Evolutionary conservation across 1,140 invertebrate genomes (phyloP), one percentile per base, ranked within the genome.

Genomic region (Idris sp.): DNA sequence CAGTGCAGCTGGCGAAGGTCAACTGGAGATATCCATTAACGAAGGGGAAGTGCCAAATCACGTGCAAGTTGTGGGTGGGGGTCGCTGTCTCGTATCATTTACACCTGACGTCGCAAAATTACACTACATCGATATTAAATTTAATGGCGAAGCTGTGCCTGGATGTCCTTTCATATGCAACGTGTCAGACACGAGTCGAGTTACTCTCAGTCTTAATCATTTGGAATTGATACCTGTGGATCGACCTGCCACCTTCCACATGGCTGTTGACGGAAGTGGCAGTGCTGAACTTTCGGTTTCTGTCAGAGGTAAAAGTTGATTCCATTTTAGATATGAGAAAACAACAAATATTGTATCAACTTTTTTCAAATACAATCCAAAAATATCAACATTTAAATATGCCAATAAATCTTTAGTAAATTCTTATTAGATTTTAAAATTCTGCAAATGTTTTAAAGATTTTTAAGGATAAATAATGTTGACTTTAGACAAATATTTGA

Each of bases 31-130:
- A 81, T 97, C 96, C 56, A 97, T 99, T 83, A 98, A 99, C 84
- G 96, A 98, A 88, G 97, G 97, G 65, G 96, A 98, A 90, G 96
- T 98, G 22, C 97, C 97, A 28, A 99, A 99, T 89, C 96, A 98
- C 87, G 97, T 99, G 11, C 95, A 96, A 86, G 95, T 97, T 9
- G 94, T 98, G 4, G 96, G 96, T 35, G 96, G 96, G 61, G 97
- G 97, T 25, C 91, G 96, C 53, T 98, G 97, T 83, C 90, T 98
- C 16, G 96, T 99, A 6, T 97, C 95, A 40, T 99, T 99, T 87
- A 95, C 96, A 8, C 98, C 98, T 10, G 96, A 98, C 82, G 91
- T 93, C 58, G 90, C 94, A 5, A 96, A 96, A 76, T 91, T 95
- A 16, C 97, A 99, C 88, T 91, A 94, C 72, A 97, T 99, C 77